Evolutionary conservation across 2,888 invertebrate genomes (phyloP), one percentile per base, ranked within the genome.

Genomic region (Acrobasis suavella): DNA sequence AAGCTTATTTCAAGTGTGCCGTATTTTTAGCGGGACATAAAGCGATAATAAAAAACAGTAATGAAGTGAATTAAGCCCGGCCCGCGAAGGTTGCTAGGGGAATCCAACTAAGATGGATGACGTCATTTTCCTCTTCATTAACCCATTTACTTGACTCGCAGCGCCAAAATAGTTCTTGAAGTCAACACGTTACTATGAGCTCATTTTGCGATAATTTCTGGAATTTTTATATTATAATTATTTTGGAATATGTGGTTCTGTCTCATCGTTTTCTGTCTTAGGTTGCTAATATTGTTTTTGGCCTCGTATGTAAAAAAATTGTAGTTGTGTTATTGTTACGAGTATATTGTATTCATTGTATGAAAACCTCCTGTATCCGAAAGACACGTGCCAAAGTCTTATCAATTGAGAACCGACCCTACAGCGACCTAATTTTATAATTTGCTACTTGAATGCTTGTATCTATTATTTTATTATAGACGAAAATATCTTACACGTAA

Each of bases 61-160:
- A 89, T 86, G 85, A 87, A 86, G 80, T 82, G 79, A 87, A 88
- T 87, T 84, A 87, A 85, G 81, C 76, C 70, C 71, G 75, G 80
- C 74, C 73, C 72, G 74, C 76, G 72, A 72, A 75, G 79, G 83
- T 82, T 81, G 80, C 85, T 85, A 84, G 81, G 84, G 82, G 81
- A 83, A 85, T 86, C 81, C 86, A 85, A 87, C 85, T 87, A 89
- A 89, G 89, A 90, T 85, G 81, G 85, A 91, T 87, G 86, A 85
- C 80, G 84, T 87, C 80, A 89, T 89, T 89, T 87, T 85, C 84
- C 83, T 77, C 82, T 88, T 89, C 88, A 89, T 89, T 91, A 89
- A 88, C 86, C 87, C 83, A 87, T 89, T 89, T 87, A 81, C 78
- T 84, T 82, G 75, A 76, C 71, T 73, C 73, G 73, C 72, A 76